These are phyloP conservation scores for Eudemis profundana DNA, from an alignment of 2,888 invertebrate genomes.

Conservation along the genomic window DNA sequence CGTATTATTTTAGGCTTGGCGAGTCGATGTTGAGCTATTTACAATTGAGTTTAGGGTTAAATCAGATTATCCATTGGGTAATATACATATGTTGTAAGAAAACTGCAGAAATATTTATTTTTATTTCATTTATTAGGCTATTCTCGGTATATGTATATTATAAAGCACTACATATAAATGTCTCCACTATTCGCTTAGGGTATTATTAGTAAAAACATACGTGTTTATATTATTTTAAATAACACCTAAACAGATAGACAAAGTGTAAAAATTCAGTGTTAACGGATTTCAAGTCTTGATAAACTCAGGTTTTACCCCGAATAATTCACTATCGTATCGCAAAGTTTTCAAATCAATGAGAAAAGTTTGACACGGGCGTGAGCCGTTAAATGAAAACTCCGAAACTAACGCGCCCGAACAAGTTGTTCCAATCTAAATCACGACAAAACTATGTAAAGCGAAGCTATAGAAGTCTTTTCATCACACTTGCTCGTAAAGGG, in stretches of 20 bases:
- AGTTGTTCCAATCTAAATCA: constrained; percentile 31
- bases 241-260: not conserved
- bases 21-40: no score
- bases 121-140: no score
- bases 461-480: constrained; percentile 21
- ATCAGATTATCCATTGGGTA: no score
- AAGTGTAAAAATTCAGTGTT: not conserved
- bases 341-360: constrained; percentile 41
- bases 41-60: no score
- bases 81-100: no score
- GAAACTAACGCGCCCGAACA: constrained; percentile 19
- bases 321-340: constrained; percentile 30
- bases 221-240: not conserved
- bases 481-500: no score
- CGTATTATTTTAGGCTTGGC: not conserved
- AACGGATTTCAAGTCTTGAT: constrained; percentile 1
- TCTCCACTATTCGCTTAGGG: no score
- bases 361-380: constrained; percentile 30
- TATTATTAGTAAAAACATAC: no score
- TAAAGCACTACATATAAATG: no score
- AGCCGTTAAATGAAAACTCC: constrained; percentile 35
- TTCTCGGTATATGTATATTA: no score
- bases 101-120: no score
- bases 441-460: constrained; percentile 11
- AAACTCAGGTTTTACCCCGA: constrained; percentile 7